A percentile compares a stretch with the other conserved stretches of the same genome.
These are phyloP conservation scores for Artemia sinica DNA, from an alignment of 2,888 invertebrate species.

Conservation along the genomic window DNA sequence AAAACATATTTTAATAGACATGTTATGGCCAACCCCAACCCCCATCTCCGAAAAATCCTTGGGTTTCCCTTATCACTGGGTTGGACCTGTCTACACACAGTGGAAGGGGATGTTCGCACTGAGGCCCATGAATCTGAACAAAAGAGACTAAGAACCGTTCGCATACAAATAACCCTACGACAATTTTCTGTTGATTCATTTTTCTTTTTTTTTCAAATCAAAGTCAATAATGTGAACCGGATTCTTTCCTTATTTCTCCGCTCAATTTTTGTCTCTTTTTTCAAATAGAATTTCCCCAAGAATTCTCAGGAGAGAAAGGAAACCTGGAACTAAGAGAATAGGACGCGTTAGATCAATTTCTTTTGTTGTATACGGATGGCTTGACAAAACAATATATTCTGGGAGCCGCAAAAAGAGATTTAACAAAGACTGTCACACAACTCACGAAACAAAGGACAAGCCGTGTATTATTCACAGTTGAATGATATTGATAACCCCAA, in stretches of 20 bases:
- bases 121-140: too few relatives aligned
- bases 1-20: too few relatives aligned
- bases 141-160: too few relatives aligned
- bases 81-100: too few relatives aligned
- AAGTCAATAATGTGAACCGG: too few relatives aligned
- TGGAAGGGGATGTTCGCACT: too few relatives aligned
- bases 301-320: neutral
- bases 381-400: slow-evolving; percentile 12
- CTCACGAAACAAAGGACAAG: slow-evolving; percentile 9
- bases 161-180: too few relatives aligned
- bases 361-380: slow-evolving; percentile 12
- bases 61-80: too few relatives aligned
- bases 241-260: neutral
- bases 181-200: slow-evolving; percentile 7
- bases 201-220: neutral
- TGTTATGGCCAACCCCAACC: too few relatives aligned
- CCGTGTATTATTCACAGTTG: slow-evolving; percentile 10
- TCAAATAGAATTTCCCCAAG: neutral
- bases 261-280: neutral
- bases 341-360: slow-evolving; percentile 13
- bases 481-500: slow-evolving; percentile 11
- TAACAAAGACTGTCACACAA: slow-evolving; percentile 9
- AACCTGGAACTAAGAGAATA: neutral
- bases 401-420: slow-evolving; percentile 10
- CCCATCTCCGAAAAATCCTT: too few relatives aligned